These are phyloP conservation scores for Sebastes schlegelii DNA, from an alignment of 2,113 vertebrate genomes.

Conservation along the genomic window DNA sequence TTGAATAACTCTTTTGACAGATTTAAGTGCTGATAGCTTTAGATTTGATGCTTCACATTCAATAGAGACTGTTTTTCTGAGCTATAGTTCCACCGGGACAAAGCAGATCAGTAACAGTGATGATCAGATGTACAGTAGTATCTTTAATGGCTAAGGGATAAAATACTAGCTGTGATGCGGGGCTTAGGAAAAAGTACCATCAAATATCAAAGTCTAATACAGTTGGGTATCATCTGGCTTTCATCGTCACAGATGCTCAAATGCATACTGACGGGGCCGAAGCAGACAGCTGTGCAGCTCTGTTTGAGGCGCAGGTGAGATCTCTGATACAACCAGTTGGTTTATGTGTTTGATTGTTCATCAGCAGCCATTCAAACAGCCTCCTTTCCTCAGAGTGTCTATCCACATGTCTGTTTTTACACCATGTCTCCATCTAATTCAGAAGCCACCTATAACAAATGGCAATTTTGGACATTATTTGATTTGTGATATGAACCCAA, in stretches of 20 bases:
- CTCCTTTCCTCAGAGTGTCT: not conserved
- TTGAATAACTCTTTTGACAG: constrained; percentile 4
- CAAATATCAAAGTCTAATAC: constrained; percentile 30
- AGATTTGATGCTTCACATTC: constrained; percentile 17
- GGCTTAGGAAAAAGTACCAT: constrained; percentile 19
- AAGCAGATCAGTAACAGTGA: constrained; percentile 26
- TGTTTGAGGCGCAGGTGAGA: constrained; percentile 1
- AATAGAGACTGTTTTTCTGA: constrained; percentile 23
- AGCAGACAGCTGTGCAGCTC: constrained; percentile 5
- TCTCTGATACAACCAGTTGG: not conserved
- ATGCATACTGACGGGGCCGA: not conserved
- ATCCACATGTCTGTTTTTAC: not conserved
- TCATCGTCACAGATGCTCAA: constrained; percentile 27
- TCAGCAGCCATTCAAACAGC: not conserved
- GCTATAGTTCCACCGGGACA: not conserved
- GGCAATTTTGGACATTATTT: not conserved
- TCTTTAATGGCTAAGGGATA: constrained; percentile 32
- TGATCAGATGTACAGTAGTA: constrained; percentile 28
- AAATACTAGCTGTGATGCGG: constrained; percentile 4
- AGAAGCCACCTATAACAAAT: too few relatives aligned
- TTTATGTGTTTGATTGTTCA: not conserved
- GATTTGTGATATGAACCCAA: not conserved
- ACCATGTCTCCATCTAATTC: not conserved
- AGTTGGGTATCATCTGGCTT: constrained; percentile 9
- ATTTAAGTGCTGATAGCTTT: constrained; percentile 25